A percentile compares a stretch with the other conserved stretches of the same genome.
phyloP scores from a whole-genome alignment of 2,797 vertebrate genomes.

The Prunella strophiata region DNA sequence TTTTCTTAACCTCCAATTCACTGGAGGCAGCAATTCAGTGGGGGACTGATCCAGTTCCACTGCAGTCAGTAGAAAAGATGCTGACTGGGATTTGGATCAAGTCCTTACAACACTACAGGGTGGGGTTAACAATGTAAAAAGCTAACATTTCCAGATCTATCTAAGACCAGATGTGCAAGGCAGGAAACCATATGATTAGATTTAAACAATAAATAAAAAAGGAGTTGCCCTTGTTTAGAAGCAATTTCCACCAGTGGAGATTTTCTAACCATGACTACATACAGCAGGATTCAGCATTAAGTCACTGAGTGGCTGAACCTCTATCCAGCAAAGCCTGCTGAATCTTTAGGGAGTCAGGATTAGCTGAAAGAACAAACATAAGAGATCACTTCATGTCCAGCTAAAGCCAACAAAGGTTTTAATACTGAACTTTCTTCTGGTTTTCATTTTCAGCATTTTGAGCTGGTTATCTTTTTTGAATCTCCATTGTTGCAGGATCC shows the following conservation, averaged over 20 bases:
- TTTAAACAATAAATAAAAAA: conserved; percentile 63
- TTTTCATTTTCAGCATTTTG: conserved; percentile 56
- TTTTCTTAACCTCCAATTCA: not conserved
- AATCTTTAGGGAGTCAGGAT: conserved; percentile 46
- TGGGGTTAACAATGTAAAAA: conserved; percentile 54
- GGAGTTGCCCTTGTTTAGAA: conserved; percentile 62
- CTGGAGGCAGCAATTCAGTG: conserved; percentile 3
- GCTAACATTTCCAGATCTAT: conserved; percentile 63
- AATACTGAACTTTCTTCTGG: conserved; percentile 38
- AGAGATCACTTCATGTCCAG: conserved; percentile 28
- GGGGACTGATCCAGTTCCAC: not conserved
- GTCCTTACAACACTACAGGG: conserved; percentile 33
- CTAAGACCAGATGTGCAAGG: conserved; percentile 55
- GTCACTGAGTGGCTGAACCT: conserved; percentile 30
- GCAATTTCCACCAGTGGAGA: conserved; percentile 45
- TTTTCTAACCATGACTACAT: conserved; percentile 65
- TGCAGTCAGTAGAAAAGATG: conserved; percentile 29
- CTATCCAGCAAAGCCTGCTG: not conserved
- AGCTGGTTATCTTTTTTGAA: conserved; percentile 20
- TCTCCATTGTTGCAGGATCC: not conserved
- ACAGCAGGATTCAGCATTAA: conserved; percentile 34
- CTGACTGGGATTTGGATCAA: conserved; percentile 41
- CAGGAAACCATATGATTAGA: conserved; percentile 47
- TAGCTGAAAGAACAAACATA: conserved; percentile 48
- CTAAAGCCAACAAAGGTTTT: conserved; percentile 27